phyloP scores from a whole-genome alignment of 53 echinoderm and acorn worm genomes.

The Crossaster papposus region DNA sequence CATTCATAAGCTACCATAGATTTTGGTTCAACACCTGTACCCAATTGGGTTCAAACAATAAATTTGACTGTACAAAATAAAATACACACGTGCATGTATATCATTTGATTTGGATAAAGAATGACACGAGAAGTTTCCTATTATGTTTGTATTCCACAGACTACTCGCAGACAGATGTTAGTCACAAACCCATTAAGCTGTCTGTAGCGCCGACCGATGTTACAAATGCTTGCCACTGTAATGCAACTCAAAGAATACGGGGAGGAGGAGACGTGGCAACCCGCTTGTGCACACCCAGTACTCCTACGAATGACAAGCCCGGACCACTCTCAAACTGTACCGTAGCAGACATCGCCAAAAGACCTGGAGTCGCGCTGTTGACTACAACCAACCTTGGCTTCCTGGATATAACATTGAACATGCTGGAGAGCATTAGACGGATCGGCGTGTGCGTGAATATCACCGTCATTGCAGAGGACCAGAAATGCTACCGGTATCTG shows the following conservation, averaged over 20 bases:
- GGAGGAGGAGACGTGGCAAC: neutral
- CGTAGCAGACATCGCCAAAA: neutral
- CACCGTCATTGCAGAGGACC: slow-evolving; percentile 29
- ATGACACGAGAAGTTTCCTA: too few relatives aligned
- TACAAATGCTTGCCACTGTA: neutral
- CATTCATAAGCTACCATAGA: too few relatives aligned
- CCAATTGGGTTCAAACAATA: too few relatives aligned
- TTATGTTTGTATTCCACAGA: neutral
- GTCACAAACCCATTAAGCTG: neutral
- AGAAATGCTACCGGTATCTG: neutral
- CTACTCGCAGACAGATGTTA: neutral
- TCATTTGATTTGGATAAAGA: too few relatives aligned
- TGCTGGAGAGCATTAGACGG: slow-evolving; percentile 36
- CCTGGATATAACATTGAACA: slow-evolving; percentile 34
- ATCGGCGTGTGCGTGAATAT: slow-evolving; percentile 16
- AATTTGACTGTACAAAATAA: too few relatives aligned
- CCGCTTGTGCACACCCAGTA: neutral
- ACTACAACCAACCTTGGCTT: slow-evolving; percentile 25
- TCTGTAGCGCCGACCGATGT: neutral
- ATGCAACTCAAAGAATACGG: neutral
- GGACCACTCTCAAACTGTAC: slow-evolving; percentile 18
- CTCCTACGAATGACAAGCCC: neutral
- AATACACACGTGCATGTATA: too few relatives aligned
- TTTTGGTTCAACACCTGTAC: too few relatives aligned
- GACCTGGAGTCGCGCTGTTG: neutral